phyloP scores from a whole-genome alignment of 2,888 invertebrate species.

The Andrena haemorrhoa region DNA sequence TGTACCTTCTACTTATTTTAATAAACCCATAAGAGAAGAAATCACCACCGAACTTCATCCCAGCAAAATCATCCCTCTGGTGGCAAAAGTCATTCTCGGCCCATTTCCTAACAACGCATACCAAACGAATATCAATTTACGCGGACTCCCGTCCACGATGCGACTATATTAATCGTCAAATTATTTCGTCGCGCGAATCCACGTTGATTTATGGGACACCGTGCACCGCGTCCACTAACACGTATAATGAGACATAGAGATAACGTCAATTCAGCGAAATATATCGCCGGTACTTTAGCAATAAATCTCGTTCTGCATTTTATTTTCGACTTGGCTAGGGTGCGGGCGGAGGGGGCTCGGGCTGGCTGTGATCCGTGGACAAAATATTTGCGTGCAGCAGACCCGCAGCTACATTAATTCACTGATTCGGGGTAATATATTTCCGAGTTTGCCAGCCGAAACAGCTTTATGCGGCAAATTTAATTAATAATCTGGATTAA shows the following conservation, averaged over 20 bases:
- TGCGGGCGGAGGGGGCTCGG: not conserved
- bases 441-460: constrained; percentile 78
- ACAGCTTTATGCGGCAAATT: constrained; percentile 82
- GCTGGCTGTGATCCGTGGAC: constrained; percentile 41
- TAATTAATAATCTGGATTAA: constrained; percentile 83
- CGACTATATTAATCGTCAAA: constrained; percentile 11
- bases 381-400: constrained; percentile 58
- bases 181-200: constrained; percentile 30
- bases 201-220: constrained; percentile 28
- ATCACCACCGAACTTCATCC: not conserved
- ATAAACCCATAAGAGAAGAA: not conserved
- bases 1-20: no score
- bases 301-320: constrained; percentile 44
- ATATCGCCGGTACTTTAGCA: constrained; percentile 18
- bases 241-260: constrained; percentile 44
- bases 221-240: constrained; percentile 22
- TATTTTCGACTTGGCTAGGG: constrained; percentile 43
- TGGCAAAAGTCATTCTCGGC: not conserved
- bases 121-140: constrained; percentile 17
- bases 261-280: constrained; percentile 44
- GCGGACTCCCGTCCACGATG: not conserved
- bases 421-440: constrained; percentile 79
- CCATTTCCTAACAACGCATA: not conserved
- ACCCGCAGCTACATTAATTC: constrained; percentile 76
- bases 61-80: not conserved